Conservation (phyloP, 2,888 invertebrate species). For the Allophyes oxyacanthae region DNA sequence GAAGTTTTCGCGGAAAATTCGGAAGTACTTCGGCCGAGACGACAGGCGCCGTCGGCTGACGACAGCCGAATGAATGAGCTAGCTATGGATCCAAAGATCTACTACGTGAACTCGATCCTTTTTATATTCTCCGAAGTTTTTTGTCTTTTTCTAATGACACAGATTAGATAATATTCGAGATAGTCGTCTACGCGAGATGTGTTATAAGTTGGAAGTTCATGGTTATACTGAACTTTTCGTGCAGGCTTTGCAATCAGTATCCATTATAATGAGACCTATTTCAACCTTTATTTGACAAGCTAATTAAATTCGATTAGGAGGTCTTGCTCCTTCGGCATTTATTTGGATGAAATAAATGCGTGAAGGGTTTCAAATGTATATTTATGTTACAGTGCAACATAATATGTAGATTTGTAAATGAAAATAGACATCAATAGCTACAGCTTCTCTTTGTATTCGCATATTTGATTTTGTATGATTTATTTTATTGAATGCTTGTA, state of each 20-base stretch:
- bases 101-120: constrained; percentile 56
- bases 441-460: constrained; percentile 6
- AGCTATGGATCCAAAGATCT: constrained; percentile 39
- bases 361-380: constrained; percentile 1
- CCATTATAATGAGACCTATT: constrained; percentile 61
- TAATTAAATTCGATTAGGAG: constrained; percentile 58
- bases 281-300: constrained; percentile 57
- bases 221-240: constrained; percentile 36
- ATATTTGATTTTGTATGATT: constrained; percentile 34
- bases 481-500: constrained; percentile 52
- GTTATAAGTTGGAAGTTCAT: constrained; percentile 41
- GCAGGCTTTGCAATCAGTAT: constrained; percentile 37
- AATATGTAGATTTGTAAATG: neutral
- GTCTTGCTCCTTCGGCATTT: constrained; percentile 48
- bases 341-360: constrained; percentile 22
- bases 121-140: constrained; percentile 32
- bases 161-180: constrained; percentile 37
- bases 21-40: constrained; percentile 56
- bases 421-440: neutral
- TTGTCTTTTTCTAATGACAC: constrained; percentile 46
- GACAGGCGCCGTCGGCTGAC: constrained; percentile 63
- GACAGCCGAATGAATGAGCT: constrained; percentile 68
- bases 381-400: neutral
- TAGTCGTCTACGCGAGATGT: constrained; percentile 33
- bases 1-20: constrained; percentile 66